Percentiles rank a stretch among this genome's conserved stretches.
Conservation (phyloP, 2,888 invertebrate genomes). For the Diarsia rubi region DNA sequence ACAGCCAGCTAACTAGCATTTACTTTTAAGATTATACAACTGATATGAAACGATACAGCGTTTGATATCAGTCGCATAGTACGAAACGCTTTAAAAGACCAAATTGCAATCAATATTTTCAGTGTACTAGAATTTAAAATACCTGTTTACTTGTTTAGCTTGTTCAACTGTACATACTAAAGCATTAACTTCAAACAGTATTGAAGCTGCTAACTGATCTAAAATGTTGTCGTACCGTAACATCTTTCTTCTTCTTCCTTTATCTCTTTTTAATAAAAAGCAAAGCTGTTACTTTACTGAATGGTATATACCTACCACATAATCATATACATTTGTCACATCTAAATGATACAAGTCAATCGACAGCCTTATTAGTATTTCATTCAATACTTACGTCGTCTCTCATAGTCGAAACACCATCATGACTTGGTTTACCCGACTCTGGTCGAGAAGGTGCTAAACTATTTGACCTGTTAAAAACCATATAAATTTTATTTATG, state of each 20-base stretch:
- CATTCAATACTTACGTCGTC: constrained; percentile 81
- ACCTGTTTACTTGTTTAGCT: too few species aligned
- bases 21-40: too few species aligned
- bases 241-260: not conserved
- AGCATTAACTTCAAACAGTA: not conserved
- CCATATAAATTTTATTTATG: not conserved
- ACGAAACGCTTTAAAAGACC: too few species aligned
- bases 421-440: constrained; percentile 82
- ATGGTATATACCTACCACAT: too few species aligned
- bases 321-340: not conserved
- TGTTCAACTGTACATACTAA: not conserved
- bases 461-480: constrained; percentile 77
- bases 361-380: not conserved
- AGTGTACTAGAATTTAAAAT: too few species aligned
- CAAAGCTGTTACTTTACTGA: not conserved
- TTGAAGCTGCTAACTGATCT: not conserved
- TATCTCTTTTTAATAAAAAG: too few species aligned
- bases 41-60: too few species aligned
- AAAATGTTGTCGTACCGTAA: not conserved
- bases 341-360: not conserved
- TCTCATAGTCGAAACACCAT: constrained; percentile 85
- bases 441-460: constrained; percentile 71
- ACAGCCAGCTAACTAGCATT: too few species aligned
- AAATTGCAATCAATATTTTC: too few species aligned
- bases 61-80: too few species aligned